These are phyloP conservation scores for Sialia sialis DNA, from an alignment of 2,113 vertebrate species.

Conservation along the genomic window DNA sequence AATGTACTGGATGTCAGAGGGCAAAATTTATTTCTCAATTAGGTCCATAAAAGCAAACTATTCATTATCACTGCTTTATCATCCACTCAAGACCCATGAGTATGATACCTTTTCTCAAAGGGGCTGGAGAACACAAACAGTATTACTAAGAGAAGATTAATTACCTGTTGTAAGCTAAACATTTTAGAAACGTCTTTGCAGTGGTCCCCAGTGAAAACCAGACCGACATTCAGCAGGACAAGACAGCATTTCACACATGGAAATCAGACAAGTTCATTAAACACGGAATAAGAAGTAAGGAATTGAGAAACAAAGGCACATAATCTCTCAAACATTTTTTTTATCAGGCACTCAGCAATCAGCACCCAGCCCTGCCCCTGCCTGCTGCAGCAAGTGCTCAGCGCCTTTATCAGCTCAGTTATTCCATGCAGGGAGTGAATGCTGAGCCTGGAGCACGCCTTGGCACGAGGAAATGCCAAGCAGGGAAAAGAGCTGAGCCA, in stretches of 20 bases:
- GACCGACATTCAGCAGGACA: neutral
- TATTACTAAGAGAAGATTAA: neutral
- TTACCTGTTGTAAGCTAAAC: neutral
- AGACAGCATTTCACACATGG: neutral
- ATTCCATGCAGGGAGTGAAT: neutral
- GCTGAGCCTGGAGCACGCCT: neutral
- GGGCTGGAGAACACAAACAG: neutral
- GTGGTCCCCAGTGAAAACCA: neutral
- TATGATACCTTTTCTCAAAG: neutral
- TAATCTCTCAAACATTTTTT: neutral
- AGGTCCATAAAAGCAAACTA: neutral
- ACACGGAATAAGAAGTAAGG: neutral
- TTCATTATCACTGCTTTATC: neutral
- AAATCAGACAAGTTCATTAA: neutral
- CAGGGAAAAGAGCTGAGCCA: neutral
- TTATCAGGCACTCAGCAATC: neutral
- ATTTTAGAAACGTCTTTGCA: neutral
- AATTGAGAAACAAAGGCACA: neutral
- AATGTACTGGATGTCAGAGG: neutral
- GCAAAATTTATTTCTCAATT: neutral
- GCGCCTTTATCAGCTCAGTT: neutral
- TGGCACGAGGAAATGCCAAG: neutral
- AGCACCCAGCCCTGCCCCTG: neutral
- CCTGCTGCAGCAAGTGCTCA: neutral
- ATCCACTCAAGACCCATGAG: neutral